Percentiles rank a stretch among this genome's conserved stretches.
phyloP scores from a whole-genome alignment of 1,140 invertebrate species.

The Calliphora vicina region DNA sequence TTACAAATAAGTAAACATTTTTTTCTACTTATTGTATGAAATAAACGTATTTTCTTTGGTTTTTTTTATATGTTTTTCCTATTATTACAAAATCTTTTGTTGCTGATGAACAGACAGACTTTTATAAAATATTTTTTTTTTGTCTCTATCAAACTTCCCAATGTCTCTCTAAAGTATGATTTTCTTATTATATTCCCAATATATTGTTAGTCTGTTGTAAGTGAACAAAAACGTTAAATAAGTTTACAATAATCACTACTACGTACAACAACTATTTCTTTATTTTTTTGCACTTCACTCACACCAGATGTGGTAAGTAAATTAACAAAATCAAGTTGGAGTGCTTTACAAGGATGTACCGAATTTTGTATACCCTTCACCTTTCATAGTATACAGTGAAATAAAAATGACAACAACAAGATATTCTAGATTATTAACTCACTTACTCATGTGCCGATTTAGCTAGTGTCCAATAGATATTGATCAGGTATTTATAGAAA shows the following conservation, averaged over 20 bases:
- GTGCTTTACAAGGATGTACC: too few relatives aligned
- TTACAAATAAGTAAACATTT: neutral
- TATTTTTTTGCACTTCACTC: neutral
- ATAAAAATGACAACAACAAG: too few relatives aligned
- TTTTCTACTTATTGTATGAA: neutral
- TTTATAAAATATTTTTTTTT: neutral
- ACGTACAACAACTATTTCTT: neutral
- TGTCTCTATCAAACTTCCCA: neutral
- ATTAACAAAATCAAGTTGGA: too few relatives aligned
- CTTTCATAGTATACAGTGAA: too few relatives aligned
- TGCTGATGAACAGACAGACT: neutral
- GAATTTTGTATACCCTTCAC: too few relatives aligned
- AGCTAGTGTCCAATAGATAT: too few relatives aligned
- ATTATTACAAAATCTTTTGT: neutral
- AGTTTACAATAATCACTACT: constrained; percentile 4
- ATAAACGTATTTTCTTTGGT: neutral
- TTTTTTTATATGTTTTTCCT: neutral
- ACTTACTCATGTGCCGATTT: too few relatives aligned
- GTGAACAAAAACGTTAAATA: neutral
- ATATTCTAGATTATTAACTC: too few relatives aligned
- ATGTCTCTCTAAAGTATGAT: neutral
- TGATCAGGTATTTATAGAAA: too few relatives aligned
- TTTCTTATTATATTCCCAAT: neutral
- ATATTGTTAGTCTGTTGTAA: neutral
- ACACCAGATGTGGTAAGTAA: neutral